Evolutionary conservation across 1,140 invertebrate species (phyloP).

Genomic region (Trichonephila inaurata): DNA sequence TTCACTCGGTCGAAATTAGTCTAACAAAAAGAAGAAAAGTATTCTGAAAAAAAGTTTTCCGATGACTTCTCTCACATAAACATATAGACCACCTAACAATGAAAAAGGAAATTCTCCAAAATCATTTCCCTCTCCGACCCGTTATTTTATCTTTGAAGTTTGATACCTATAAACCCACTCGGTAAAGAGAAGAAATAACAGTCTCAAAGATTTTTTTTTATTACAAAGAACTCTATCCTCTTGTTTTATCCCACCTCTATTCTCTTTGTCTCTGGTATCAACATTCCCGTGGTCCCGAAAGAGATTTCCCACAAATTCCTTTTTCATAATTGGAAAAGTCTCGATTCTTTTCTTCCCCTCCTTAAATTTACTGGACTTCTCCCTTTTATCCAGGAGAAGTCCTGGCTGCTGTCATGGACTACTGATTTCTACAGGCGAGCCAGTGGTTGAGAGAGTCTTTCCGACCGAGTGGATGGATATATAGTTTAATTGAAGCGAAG

Average conservation of each 20-base stretch:
- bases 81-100: background rate
- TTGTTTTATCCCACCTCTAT: conserved; percentile 35
- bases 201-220: conserved; percentile 37
- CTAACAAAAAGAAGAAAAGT: no score
- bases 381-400: conserved; percentile 4
- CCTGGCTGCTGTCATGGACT: conserved; percentile 23
- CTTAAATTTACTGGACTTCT: conserved; percentile 16
- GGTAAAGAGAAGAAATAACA: conserved; percentile 8
- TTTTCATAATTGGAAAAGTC: conserved; percentile 59
- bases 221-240: conserved; percentile 21
- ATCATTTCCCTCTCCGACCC: background rate
- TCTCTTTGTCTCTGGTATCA: background rate
- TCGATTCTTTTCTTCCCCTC: background rate
- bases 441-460: conserved; percentile 18
- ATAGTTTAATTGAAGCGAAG: conserved; percentile 51
- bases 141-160: conserved; percentile 46
- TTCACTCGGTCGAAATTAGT: no score
- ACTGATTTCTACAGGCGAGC: background rate
- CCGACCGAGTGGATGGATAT: conserved; percentile 34
- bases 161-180: conserved; percentile 51
- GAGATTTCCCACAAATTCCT: conserved; percentile 45
- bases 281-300: conserved; percentile 43
- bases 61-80: background rate
- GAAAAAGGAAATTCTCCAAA: background rate
- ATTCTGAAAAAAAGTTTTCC: background rate